Base-by-base conservation (phyloP, 2,113 vertebrate genomes). In the Tetrax tetrax region DNA sequence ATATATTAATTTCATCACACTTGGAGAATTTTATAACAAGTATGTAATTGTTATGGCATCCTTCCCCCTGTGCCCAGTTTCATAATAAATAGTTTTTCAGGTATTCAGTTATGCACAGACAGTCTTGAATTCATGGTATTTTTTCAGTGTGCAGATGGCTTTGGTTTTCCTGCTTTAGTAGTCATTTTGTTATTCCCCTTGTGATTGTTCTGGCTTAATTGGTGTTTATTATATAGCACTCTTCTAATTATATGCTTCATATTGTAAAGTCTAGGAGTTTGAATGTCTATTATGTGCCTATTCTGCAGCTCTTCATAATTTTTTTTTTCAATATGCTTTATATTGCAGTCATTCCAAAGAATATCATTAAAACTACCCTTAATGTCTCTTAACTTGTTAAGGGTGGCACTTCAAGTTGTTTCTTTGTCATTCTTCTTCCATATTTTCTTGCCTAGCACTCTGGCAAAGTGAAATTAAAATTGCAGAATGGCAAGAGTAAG, bases 131-230 rank as follows among this genome's bases (percentile, higher is more conserved):
- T 95, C 16, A 64, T 61, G 21, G 14, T 57, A 31, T 80, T 81
- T 92, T 92, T 93, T 71, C 38, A 59, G 12, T 29, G 31, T 82
- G 51, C 53, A 84, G 57, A 93, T 92, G 84, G 29, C 24, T 90
- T 90, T 76, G 37, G 22, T 22, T 88, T 93, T 50, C 21, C 45
- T 80, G 29, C 24, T 87, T 90, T 78, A 83, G 37, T 50, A 72
- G 83, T 97, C 33, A 78, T 92, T 96, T 86, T 95, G 22, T 74
- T 90, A 79, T 75, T 94, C 64, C 35, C 21, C 59, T 61, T 71
- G 76, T 95, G 81, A 96, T 92, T 96, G 66, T 95, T 95, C 60
- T 80, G 41, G 29, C 47, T 93, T 94, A 92, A 94, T 95, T 94
- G 51, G 51, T 95, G 69, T 95, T 97, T 95, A 92, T 97, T 90